phyloP scores from a whole-genome alignment of 2,113 vertebrate species.

The Oreotrochilus melanogaster region DNA sequence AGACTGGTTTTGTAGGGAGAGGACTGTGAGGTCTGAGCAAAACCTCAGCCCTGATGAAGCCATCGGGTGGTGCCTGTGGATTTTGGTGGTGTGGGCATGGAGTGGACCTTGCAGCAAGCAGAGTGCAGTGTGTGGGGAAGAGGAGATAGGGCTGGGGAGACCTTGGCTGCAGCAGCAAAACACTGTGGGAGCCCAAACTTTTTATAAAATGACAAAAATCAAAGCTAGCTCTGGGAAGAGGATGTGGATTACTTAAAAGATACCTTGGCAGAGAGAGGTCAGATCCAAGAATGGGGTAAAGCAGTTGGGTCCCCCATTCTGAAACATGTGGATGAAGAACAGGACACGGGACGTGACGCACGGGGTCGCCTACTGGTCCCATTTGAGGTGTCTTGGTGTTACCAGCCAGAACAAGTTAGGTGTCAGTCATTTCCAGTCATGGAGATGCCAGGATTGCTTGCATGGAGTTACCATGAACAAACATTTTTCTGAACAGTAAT shows the following conservation, averaged over 20 bases:
- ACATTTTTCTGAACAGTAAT: not conserved
- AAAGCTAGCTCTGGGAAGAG: not conserved
- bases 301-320: not conserved
- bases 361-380: not conserved
- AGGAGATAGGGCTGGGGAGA: not conserved
- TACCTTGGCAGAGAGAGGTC: not conserved
- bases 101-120: not conserved
- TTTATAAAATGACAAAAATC: not conserved
- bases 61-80: not conserved
- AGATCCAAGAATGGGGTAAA: not conserved
- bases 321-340: not conserved
- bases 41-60: not conserved
- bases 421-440: not conserved
- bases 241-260: not conserved
- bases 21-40: not conserved
- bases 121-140: rapidly evolving
- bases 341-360: rapidly evolving
- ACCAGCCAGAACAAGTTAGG: not conserved
- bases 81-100: not conserved
- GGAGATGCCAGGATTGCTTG: not conserved
- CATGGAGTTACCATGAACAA: not conserved
- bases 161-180: not conserved
- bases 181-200: not conserved
- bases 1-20: not conserved
- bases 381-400: not conserved